A percentile compares a stretch with the other conserved stretches of the same genome.
These are phyloP conservation scores for Ephialtes manifestator DNA, from an alignment of 2,888 invertebrate species.

Conservation along the genomic window DNA sequence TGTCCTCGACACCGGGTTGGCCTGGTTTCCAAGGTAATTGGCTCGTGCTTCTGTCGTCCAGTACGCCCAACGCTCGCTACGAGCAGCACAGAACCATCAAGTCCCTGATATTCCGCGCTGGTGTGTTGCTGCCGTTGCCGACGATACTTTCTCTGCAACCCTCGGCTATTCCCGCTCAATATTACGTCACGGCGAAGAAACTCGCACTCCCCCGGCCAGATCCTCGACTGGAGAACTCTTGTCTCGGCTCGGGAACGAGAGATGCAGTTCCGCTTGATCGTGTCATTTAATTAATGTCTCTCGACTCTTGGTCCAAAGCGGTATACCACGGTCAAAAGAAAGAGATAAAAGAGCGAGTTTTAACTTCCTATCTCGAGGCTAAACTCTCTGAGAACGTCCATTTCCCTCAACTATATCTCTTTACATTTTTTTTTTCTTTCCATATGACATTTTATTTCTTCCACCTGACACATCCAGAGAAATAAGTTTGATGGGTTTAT, in stretches of 20 bases:
- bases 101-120: constrained; percentile 25
- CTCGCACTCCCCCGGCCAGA: constrained; percentile 22
- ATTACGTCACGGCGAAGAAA: constrained; percentile 30
- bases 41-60: constrained; percentile 58
- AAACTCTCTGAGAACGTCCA: background rate
- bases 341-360: background rate
- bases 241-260: constrained; percentile 13
- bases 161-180: constrained; percentile 21
- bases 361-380: background rate
- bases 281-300: constrained; percentile 46
- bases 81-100: constrained; percentile 5
- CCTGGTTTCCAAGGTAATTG: constrained; percentile 76
- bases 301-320: background rate
- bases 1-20: constrained; percentile 62
- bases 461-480: no score
- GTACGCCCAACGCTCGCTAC: constrained; percentile 12
- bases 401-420: background rate
- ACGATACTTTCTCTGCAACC: constrained; percentile 50
- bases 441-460: background rate
- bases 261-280: constrained; percentile 14
- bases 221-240: constrained; percentile 40
- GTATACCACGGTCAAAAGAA: background rate
- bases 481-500: no score
- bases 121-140: background rate
- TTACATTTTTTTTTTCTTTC: background rate